These are phyloP conservation scores for Drosophila pseudoobscura DNA, from an alignment of 1,140 invertebrate species.

Conservation along the genomic window DNA sequence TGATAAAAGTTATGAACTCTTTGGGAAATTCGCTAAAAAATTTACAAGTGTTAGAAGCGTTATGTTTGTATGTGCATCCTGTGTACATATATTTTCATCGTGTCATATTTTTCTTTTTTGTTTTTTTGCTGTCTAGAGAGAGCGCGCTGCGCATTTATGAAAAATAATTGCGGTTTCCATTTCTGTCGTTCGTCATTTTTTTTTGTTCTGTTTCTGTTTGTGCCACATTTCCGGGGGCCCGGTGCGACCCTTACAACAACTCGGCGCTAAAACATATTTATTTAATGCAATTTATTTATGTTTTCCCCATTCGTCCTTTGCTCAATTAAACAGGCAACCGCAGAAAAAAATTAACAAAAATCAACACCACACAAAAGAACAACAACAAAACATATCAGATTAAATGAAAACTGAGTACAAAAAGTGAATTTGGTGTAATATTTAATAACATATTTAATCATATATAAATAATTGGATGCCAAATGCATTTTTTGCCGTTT, in stretches of 20 bases:
- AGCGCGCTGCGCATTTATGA: constrained; percentile 27
- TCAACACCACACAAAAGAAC: no score
- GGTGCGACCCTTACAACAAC: neutral
- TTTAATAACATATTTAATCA: constrained; percentile 41
- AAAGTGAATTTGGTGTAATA: constrained; percentile 6
- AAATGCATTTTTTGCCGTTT: constrained; percentile 5
- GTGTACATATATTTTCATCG: constrained; percentile 7
- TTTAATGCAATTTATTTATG: constrained; percentile 55
- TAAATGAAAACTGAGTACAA: constrained; percentile 11
- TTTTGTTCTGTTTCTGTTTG: constrained; percentile 8
- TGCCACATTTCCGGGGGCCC: neutral
- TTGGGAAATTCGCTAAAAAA: constrained; percentile 40
- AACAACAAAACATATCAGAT: neutral
- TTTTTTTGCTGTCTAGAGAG: no score
- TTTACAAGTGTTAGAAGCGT: constrained; percentile 41
- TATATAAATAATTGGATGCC: constrained; percentile 19
- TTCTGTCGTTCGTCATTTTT: neutral
- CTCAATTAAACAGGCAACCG: constrained; percentile 40
- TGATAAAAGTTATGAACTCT: constrained; percentile 77
- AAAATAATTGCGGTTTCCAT: constrained; percentile 51
- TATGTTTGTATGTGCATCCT: constrained; percentile 12
- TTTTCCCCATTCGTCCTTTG: constrained; percentile 38
- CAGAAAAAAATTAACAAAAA: constrained; percentile 2
- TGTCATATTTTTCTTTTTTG: constrained; percentile 6
- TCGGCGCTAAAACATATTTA: constrained; percentile 26